Conservation (phyloP, 2,797 vertebrate species). For the Nothura maculosa region DNA sequence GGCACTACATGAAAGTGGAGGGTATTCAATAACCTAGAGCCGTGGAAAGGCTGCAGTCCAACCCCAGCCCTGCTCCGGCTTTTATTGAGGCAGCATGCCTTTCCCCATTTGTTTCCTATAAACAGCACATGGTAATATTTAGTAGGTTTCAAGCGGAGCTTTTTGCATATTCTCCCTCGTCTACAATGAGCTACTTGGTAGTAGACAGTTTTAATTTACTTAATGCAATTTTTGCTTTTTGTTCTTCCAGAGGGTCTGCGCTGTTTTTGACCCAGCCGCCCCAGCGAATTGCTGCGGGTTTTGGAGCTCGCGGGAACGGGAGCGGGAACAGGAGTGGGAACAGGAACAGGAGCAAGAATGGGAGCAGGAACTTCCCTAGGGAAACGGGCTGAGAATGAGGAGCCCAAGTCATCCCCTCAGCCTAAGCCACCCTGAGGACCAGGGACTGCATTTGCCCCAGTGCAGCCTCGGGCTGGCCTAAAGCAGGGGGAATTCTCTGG, state of each 20-base stretch:
- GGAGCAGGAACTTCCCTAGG: no score
- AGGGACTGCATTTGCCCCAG: background rate
- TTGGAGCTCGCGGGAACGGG: accelerated
- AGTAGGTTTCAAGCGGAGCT: constrained; percentile 85
- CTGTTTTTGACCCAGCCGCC: constrained; percentile 46
- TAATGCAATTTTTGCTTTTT: constrained; percentile 69
- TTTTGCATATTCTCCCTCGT: constrained; percentile 73
- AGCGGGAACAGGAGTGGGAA: no score
- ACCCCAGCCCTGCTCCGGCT: constrained; percentile 61
- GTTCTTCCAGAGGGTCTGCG: constrained; percentile 34
- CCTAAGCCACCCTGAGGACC: background rate
- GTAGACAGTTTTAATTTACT: constrained; percentile 81
- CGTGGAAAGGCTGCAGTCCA: constrained; percentile 73
- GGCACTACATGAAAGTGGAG: constrained; percentile 82
- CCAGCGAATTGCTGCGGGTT: background rate
- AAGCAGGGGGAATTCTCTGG: background rate
- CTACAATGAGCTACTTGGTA: constrained; percentile 89
- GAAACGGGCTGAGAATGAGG: no score
- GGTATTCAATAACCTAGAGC: constrained; percentile 83
- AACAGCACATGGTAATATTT: constrained; percentile 93
- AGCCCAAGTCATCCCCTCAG: background rate
- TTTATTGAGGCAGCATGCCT: constrained; percentile 83
- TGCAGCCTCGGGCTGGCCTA: background rate
- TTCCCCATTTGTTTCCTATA: constrained; percentile 92
- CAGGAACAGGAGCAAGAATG: no score